A percentile compares a stretch with the other conserved stretches of the same genome.
Conservation (phyloP, 2,888 invertebrate species). For the Cosmia pyralina region DNA sequence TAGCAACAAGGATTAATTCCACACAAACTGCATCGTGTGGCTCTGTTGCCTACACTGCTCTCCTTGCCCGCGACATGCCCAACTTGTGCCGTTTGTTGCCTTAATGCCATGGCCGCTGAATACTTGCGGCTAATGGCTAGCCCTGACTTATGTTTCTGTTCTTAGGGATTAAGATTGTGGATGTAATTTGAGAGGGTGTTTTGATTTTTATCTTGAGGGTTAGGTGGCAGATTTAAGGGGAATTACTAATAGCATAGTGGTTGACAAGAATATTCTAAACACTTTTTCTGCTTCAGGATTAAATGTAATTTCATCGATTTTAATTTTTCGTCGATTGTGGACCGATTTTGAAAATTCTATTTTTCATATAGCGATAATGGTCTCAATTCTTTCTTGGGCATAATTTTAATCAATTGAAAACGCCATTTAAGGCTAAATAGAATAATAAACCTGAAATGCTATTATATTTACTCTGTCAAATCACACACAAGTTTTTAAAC, state of each 20-base stretch:
- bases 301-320: too few relatives aligned
- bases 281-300: neutral
- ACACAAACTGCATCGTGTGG: constrained; percentile 70
- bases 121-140: constrained; percentile 58
- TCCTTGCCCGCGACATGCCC: constrained; percentile 54
- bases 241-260: neutral
- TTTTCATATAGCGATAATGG: neutral
- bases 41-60: constrained; percentile 43
- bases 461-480: neutral
- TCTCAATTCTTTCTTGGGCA: neutral
- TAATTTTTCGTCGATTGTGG: too few relatives aligned
- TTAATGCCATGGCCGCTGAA: constrained; percentile 51
- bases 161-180: constrained; percentile 34
- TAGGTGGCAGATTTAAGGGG: neutral
- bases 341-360: too few relatives aligned
- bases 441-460: neutral
- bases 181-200: neutral
- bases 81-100: constrained; percentile 68
- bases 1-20: constrained; percentile 76
- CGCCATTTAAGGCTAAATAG: neutral
- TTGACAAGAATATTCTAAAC: neutral
- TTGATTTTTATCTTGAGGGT: neutral
- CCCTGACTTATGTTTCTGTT: constrained; percentile 41
- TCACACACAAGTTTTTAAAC: neutral
- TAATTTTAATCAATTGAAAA: neutral